These are phyloP conservation scores for Larimichthys polyactis DNA, from an alignment of 2,113 vertebrate genomes.

Conservation along the genomic window DNA sequence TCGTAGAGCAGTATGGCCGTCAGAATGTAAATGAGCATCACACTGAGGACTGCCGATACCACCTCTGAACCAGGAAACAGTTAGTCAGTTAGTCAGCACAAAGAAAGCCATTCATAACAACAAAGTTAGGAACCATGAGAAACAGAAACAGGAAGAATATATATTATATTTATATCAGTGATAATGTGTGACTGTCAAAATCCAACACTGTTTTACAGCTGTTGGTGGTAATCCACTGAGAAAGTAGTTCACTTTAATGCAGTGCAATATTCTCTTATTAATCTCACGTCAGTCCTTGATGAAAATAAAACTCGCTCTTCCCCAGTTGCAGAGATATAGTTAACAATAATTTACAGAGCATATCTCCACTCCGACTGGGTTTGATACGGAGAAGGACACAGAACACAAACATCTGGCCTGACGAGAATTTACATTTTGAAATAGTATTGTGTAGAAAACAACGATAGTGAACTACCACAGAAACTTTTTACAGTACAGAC, in stretches of 20 bases:
- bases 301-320: background rate
- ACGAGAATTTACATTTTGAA: background rate
- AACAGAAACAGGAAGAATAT: background rate
- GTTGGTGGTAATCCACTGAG: background rate
- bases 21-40: slow-evolving; percentile 94
- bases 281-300: background rate
- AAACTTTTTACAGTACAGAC: background rate
- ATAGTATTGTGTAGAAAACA: background rate
- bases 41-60: slow-evolving; percentile 93
- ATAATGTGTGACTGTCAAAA: background rate
- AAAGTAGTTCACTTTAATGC: no score
- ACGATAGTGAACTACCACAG: background rate
- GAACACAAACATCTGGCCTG: background rate
- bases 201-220: background rate
- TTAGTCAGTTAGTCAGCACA: no score
- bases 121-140: background rate
- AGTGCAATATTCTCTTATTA: no score
- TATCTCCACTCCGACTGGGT: background rate
- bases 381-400: background rate
- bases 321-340: background rate
- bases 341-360: background rate
- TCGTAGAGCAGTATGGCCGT: slow-evolving; percentile 93
- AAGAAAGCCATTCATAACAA: background rate
- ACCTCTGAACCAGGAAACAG: slow-evolving; percentile 86
- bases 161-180: no score